Conservation (phyloP, 2,113 vertebrate genomes). For the Phrynocephalus versicolor region DNA sequence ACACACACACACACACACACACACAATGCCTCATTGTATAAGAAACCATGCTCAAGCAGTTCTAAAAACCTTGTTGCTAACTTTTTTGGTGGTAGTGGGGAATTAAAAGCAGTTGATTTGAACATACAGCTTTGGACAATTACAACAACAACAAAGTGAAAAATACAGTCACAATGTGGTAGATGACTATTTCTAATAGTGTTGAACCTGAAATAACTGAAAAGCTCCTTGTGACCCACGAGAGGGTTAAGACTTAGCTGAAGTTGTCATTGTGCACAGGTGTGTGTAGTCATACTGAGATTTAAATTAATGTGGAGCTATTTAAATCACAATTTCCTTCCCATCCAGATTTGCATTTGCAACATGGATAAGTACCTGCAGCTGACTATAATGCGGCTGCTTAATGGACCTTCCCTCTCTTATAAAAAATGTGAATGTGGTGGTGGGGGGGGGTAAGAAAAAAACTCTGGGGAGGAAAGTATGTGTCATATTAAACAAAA, state of each 20-base stretch:
- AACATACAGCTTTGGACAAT: neutral
- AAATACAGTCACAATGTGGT: neutral
- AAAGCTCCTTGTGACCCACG: constrained; percentile 25
- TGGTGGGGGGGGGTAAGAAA: neutral
- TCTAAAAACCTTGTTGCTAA: neutral
- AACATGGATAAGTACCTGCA: constrained; percentile 57
- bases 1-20: constrained; percentile 4
- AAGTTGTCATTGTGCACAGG: constrained; percentile 45
- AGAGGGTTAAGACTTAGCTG: constrained; percentile 29
- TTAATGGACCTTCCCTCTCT: constrained; percentile 7
- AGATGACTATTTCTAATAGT: neutral
- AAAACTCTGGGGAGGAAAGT: constrained; percentile 9
- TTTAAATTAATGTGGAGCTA: constrained; percentile 59
- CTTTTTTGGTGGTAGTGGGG: neutral
- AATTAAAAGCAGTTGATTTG: neutral
- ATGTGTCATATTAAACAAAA: constrained; percentile 18
- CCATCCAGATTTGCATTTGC: constrained; percentile 51
- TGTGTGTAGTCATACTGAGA: constrained; percentile 48
- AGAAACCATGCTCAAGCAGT: neutral
- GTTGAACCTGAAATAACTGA: neutral
- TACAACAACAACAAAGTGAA: no score
- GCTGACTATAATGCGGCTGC: constrained; percentile 42
- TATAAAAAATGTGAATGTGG: constrained; percentile 3
- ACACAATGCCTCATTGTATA: constrained; percentile 10
- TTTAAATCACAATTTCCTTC: constrained; percentile 62